Conservation (phyloP, 2,888 invertebrate genomes). For the Ceratothoa steindachneri region DNA sequence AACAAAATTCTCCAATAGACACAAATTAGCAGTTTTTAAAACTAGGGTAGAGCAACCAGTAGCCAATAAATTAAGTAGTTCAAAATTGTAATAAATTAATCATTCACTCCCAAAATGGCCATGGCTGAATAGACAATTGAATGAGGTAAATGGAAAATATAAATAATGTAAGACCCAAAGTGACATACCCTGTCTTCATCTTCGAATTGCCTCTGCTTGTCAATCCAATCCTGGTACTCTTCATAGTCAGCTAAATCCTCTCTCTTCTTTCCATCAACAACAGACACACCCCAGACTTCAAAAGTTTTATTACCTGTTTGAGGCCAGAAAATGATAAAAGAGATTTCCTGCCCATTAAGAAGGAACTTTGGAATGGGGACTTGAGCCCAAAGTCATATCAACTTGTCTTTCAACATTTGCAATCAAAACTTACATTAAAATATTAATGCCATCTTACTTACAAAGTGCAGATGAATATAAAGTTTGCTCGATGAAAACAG, state of each 20-base stretch:
- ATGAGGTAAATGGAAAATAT: no score
- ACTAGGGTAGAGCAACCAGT: no score
- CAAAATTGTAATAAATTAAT: no score
- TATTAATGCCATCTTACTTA: no score
- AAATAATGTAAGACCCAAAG: no score
- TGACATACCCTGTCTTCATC: not conserved
- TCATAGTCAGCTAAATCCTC: constrained; percentile 26
- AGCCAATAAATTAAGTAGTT: no score
- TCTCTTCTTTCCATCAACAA: constrained; percentile 21
- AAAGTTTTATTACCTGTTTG: constrained; percentile 18
- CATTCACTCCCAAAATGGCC: no score
- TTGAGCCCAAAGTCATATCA: not conserved
- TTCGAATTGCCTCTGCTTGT: constrained; percentile 6
- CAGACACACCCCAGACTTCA: constrained; percentile 27
- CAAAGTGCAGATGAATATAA: no score
- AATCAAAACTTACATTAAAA: not conserved
- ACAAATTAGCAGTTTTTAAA: no score
- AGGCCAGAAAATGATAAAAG: not conserved
- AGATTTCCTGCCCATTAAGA: not conserved
- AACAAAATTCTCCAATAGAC: no score
- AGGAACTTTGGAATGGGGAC: not conserved
- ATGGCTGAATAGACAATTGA: no score
- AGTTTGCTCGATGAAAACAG: no score
- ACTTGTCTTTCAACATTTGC: not conserved
- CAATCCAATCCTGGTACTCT: constrained; percentile 24